Conservation (phyloP, 2,888 invertebrate species). For the Eumerus sabulonum region DNA sequence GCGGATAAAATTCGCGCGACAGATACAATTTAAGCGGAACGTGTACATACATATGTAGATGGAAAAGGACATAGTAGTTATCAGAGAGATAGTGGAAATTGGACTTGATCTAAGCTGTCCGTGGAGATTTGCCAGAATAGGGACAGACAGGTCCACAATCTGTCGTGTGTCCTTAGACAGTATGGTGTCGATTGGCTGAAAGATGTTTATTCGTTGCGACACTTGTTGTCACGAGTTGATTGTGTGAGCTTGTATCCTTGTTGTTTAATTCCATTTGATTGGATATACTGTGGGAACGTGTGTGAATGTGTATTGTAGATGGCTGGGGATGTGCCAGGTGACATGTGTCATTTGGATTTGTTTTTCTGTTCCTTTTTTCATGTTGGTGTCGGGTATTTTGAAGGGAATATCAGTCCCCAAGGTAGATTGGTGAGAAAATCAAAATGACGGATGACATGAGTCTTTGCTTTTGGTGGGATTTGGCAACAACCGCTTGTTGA, state of each 20-base stretch:
- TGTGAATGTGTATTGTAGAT: conserved; percentile 45
- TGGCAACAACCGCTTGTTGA: conserved; percentile 32
- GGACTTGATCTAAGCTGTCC: conserved; percentile 26
- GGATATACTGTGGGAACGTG: conserved; percentile 28
- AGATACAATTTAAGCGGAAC: conserved; percentile 8
- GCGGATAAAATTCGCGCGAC: conserved; percentile 22
- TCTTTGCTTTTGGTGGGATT: conserved; percentile 36
- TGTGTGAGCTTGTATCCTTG: conserved; percentile 1
- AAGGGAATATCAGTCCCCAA: conserved; percentile 34
- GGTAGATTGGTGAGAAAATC: conserved; percentile 50
- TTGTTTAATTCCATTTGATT: conserved; percentile 60
- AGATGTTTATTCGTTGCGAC: conserved; percentile 41
- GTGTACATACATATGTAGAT: background rate
- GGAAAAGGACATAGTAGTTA: background rate
- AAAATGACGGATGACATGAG: conserved; percentile 55
- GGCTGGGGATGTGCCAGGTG: conserved; percentile 1
- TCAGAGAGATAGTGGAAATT: background rate
- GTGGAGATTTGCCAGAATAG: conserved; percentile 5
- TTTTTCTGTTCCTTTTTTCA: conserved; percentile 9
- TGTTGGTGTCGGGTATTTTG: background rate
- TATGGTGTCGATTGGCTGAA: conserved; percentile 4
- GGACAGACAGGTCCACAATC: conserved; percentile 9
- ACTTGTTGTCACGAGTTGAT: conserved; percentile 31
- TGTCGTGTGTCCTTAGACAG: conserved; percentile 12
- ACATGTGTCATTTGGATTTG: conserved; percentile 18